Evolutionary conservation across 2,888 invertebrate species (phyloP), one percentile per base, ranked within the genome.

Genomic region (Drosophila mulleri): DNA sequence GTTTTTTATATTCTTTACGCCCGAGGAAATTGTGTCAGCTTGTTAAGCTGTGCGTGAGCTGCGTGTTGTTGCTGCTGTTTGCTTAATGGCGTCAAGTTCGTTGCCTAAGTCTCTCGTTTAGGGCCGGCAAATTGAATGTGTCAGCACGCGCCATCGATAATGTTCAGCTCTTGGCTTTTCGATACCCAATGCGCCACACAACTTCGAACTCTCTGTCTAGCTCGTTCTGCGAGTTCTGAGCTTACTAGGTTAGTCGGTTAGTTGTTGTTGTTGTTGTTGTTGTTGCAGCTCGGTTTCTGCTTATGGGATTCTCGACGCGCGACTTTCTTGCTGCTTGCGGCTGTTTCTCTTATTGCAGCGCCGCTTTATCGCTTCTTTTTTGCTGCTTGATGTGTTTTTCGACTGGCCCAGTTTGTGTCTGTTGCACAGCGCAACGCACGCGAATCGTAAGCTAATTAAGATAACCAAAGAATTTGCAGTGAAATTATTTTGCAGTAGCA

Each of bases 171-270:
- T 66, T 64, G 45, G 26, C 41, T 16, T 29, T 44, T 26, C 56
- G 14, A 50, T 16, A 12, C n/a, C 16, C 20, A 39, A 37, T 32
- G 42, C 61, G 57, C 56, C 53, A 56, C 52, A 56, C 65, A 50
- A 18, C n/a, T 32, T 12, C 18, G 50, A 18, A n/a, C 50, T 74
- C 60, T 56, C 1, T 56, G 87, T 75, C 67, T 80, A 78, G 78
- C 80, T 84, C 70, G 89, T 71, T 78, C 72, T 72, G 78, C 85
- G 73, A 68, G 80, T 88, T 88, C 83, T 79, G 45, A 56, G 72
- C 71, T 90, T 90, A 90, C 82, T 90, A 78, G 90, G 90, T 90
- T 90, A 90, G 89, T 90, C 90, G 91, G 90, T 89, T 90, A 90
- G 83, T 72, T 78, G 80, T 78, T 83, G 86, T 39, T 59, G 59